Conservation (phyloP, 1,140 invertebrate species). For the Neodiprion virginianus region DNA sequence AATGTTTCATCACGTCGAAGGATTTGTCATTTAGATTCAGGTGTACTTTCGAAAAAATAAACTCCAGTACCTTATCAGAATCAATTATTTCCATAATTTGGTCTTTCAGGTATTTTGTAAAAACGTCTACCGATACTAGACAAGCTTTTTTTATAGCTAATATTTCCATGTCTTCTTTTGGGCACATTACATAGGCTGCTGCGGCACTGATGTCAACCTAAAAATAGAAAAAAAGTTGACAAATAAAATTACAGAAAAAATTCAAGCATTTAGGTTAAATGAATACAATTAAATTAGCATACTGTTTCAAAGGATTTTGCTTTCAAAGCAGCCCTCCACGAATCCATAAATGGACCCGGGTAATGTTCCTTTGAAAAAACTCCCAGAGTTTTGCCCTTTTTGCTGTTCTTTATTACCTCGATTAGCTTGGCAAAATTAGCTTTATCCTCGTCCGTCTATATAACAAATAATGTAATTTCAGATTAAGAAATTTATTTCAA, state of each 20-base stretch:
- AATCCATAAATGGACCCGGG: slow-evolving; percentile 90
- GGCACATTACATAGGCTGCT: slow-evolving; percentile 87
- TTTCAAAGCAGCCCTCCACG: slow-evolving; percentile 83
- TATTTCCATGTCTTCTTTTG: slow-evolving; percentile 95
- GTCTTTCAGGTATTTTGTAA: slow-evolving; percentile 95
- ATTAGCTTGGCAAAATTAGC: slow-evolving; percentile 91
- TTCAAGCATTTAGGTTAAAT: slow-evolving; percentile 8
- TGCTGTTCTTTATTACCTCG: slow-evolving; percentile 84
- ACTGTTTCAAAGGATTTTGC: slow-evolving; percentile 82
- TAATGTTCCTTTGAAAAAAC: slow-evolving; percentile 95
- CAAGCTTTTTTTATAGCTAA: slow-evolving; percentile 94
- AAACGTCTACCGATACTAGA: slow-evolving; percentile 92
- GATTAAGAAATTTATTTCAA: slow-evolving; percentile 22
- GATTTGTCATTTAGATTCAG: slow-evolving; percentile 1
- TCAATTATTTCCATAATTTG: slow-evolving; percentile 99
- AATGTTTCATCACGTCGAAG: background rate
- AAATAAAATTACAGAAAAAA: slow-evolving; percentile 6
- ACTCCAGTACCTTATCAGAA: slow-evolving; percentile 80
- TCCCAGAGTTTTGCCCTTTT: slow-evolving; percentile 90
- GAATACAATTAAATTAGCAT: slow-evolving; percentile 30
- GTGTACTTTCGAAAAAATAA: background rate
- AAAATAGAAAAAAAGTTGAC: slow-evolving; percentile 22
- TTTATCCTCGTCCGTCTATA: slow-evolving; percentile 94
- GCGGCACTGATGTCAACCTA: slow-evolving; percentile 86
- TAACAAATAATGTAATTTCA: slow-evolving; percentile 32